Base-by-base conservation (phyloP, 2,888 invertebrate species). In the Cataglyphis rosenhaueri region DNA sequence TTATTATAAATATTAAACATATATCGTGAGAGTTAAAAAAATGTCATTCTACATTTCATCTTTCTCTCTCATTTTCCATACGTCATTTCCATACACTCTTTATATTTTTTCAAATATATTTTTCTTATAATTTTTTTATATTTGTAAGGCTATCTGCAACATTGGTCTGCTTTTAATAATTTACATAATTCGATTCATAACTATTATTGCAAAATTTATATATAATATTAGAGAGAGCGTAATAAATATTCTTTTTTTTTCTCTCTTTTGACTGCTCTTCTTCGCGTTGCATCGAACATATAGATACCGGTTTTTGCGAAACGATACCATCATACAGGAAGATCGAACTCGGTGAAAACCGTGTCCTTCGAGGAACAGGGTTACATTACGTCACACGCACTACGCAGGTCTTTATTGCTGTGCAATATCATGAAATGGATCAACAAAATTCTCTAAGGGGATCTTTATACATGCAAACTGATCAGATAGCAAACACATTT, bases 271-370 rank as follows among this genome's bases (percentile, higher is more conserved):
- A 4, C 18, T 57, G 41, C 35, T 35, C 52, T 48, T 70, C 52
- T 38, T 70, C 61, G 66, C 48, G 25, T 18, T 59, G 76, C 65
- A 73, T 48, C 57, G 52, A 35, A 38, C 57, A 44, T 44, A 59
- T 44, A 55, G 62, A 86, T 89, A 89, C 90, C 89, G 90, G 89
- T 89, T 90, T 86, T 87, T 70, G 82, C 81, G 81, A 87, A 87
- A 86, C 84, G 90, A 89, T 84, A 88, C 85, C 86, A 86, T 88
- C 88, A 87, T 90, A 90, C 89, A 90, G 89, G 89, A 89, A 89
- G 90, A 90, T 88, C 87, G 87, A 86, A 88, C 83, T 85, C 70
- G 87, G 88, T 86, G 89, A 88, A 89, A 89, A 89, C 87, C 74
- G 81, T 44, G 89, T 84, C 89, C 89, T 88, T 88, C 88, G 86